These are phyloP conservation scores for Leptinotarsa tumamoca DNA, from an alignment of 2,888 invertebrate species.

Conservation along the genomic window DNA sequence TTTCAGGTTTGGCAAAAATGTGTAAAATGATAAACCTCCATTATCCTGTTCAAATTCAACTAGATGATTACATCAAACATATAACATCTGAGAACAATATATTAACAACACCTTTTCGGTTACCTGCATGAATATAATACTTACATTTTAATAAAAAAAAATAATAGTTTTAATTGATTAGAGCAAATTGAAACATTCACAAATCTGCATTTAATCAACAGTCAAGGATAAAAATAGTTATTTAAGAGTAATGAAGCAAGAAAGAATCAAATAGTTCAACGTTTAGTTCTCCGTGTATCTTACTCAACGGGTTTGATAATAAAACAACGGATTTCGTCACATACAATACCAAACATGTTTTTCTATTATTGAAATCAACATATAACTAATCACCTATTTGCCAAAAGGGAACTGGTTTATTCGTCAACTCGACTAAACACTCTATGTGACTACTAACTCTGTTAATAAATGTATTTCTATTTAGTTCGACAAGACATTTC, in stretches of 20 bases:
- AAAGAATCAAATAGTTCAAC: neutral
- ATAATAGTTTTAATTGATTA: neutral
- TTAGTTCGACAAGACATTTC: no score
- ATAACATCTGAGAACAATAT: neutral
- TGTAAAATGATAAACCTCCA: no score
- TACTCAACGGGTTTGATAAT: no score
- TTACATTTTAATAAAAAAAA: neutral
- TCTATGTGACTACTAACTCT: neutral
- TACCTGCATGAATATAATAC: conserved; percentile 12
- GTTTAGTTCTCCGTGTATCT: no score
- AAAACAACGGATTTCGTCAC: no score
- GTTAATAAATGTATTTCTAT: neutral
- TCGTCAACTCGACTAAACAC: neutral
- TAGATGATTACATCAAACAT: neutral
- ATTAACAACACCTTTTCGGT: neutral
- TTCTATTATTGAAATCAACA: neutral
- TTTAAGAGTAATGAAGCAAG: neutral
- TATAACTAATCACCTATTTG: neutral
- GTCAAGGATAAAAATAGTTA: neutral
- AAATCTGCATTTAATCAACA: neutral
- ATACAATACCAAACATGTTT: no score
- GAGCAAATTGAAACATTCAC: neutral
- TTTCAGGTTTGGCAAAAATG: no score
- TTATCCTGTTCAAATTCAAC: neutral
- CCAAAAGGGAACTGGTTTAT: neutral